These are phyloP conservation scores for Frankliniella intonsa DNA, from an alignment of 2,888 invertebrate species.

Conservation along the genomic window DNA sequence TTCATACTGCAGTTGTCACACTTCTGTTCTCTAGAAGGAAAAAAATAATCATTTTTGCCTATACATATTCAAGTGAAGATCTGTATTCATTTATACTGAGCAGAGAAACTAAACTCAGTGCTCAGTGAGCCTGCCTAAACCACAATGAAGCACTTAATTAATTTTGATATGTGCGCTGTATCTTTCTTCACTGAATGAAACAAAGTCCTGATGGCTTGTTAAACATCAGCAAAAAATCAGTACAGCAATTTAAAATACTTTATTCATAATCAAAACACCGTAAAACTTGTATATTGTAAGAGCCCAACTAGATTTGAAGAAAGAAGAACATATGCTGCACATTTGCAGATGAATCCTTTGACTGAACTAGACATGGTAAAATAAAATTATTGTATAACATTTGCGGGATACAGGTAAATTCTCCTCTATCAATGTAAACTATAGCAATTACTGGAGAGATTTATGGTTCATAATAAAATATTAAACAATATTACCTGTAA, in stretches of 20 bases:
- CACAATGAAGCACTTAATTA: background rate
- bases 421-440: background rate
- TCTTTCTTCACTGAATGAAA: background rate
- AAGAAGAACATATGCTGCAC: background rate
- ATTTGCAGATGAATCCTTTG: background rate
- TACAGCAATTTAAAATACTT: background rate
- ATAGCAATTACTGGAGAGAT: constrained; percentile 14
- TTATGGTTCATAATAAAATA: constrained; percentile 22
- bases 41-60: background rate
- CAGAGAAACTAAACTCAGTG: background rate
- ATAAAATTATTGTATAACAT: background rate
- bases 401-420: background rate
- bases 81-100: background rate
- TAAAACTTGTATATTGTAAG: background rate
- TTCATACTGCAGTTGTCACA: background rate
- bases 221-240: background rate
- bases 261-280: background rate
- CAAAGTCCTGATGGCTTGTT: background rate
- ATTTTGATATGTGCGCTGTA: background rate
- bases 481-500: background rate
- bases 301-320: background rate
- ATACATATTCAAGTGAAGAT: background rate
- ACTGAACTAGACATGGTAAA: constrained; percentile 23
- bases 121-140: background rate
- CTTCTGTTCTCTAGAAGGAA: background rate